Percentiles rank a stretch among this genome's conserved stretches.
Evolutionary conservation across 2,888 invertebrate genomes (phyloP).

Genomic region (Nymphalis urticae): DNA sequence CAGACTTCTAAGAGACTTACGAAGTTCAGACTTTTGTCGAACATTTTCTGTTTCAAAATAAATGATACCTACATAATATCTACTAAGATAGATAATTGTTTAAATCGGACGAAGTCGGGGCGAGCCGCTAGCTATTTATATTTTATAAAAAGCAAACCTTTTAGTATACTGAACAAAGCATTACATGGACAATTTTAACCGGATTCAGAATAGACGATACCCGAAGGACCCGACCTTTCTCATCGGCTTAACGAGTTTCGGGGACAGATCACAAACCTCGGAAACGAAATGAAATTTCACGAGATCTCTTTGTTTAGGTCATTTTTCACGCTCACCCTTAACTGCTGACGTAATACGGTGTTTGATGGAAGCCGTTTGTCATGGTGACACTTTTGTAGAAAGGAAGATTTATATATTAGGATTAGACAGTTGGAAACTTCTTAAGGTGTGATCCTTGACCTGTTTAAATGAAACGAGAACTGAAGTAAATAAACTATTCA

Average conservation of each 20-base stretch:
- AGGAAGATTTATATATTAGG: constrained; percentile 1
- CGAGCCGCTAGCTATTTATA: no score
- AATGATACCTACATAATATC: no score
- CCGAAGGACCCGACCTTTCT: constrained; percentile 24
- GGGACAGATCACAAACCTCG: constrained; percentile 16
- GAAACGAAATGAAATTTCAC: constrained; percentile 12
- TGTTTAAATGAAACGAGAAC: no score
- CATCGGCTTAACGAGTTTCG: constrained; percentile 20
- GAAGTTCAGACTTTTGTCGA: no score
- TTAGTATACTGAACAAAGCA: constrained; percentile 4
- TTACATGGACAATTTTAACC: neutral
- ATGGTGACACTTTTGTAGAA: constrained; percentile 11
- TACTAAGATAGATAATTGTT: no score
- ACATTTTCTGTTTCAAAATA: no score
- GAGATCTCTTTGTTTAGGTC: constrained; percentile 24
- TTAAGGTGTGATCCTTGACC: neutral
- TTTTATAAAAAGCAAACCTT: neutral
- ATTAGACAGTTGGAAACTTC: neutral
- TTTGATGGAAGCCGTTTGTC: constrained; percentile 10
- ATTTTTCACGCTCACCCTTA: constrained; percentile 20
- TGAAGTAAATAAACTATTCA: no score
- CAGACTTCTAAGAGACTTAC: no score
- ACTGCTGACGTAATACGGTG: neutral
- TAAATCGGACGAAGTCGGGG: no score
- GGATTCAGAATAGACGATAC: constrained; percentile 20